Conservation (phyloP, 2,888 invertebrate genomes). For the Hyalella azteca region DNA sequence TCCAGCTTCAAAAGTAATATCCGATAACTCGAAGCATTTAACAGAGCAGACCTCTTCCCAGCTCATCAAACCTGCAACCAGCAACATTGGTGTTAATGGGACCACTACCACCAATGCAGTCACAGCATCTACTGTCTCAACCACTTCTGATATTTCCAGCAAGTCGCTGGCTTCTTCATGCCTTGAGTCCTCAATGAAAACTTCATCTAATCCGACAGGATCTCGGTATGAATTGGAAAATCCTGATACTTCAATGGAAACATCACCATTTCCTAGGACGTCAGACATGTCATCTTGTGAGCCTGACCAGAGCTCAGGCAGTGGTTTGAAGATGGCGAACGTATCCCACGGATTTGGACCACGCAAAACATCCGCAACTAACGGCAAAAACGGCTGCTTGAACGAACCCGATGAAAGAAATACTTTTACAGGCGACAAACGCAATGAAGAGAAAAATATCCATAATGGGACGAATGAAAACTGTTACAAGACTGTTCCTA, state of each 20-base stretch:
- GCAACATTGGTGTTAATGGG: not conserved
- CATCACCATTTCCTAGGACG: not conserved
- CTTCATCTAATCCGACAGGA: not conserved
- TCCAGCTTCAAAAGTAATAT: not conserved
- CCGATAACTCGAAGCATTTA: not conserved
- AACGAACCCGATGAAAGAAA: no score
- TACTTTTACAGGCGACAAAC: no score
- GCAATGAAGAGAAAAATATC: no score
- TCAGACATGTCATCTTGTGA: not conserved
- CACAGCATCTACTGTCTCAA: not conserved
- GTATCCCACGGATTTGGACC: conserved; percentile 4
- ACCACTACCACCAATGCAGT: not conserved
- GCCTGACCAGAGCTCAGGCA: not conserved
- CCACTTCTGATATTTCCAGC: not conserved
- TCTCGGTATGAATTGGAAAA: not conserved
- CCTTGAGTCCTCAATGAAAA: not conserved
- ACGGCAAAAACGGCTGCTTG: not conserved
- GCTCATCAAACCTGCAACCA: not conserved
- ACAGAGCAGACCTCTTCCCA: not conserved
- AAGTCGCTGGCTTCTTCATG: not conserved
- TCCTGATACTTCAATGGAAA: not conserved
- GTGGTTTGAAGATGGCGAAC: not conserved
- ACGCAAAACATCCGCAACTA: not conserved
- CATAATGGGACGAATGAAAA: not conserved
- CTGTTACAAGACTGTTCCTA: not conserved